Evolutionary conservation across 2,113 vertebrate species (phyloP), one percentile per base, ranked within the genome.

Genomic region (Osmerus eperlanus): DNA sequence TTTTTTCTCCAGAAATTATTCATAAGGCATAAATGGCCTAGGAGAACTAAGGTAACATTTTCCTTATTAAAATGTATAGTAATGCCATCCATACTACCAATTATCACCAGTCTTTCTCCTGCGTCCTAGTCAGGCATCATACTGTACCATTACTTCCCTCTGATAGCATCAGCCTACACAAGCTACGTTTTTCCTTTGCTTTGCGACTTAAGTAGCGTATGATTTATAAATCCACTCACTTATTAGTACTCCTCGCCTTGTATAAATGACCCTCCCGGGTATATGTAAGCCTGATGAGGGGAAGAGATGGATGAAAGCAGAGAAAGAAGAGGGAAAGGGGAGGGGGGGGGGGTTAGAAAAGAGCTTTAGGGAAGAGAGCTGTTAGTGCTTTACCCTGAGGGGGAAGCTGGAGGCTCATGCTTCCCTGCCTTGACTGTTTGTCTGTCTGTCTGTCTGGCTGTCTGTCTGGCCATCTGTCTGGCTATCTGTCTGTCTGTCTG

Each of bases 181-280:
- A 63, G 75, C 59, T 76, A 76, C 82, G 11, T 78, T 84, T 83
- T 83, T 72, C 67, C 54, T 79, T 66, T 80, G 85, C 83, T 86
- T 86, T 84, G 82, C 78, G 78, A 80, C 83, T 85, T 88, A 90
- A 90, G 78, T 78, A 88, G 87, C 70, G 32, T 78, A 77, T 90
- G 87, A 91, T 90, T 92, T 88, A 91, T 91, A 88, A 90, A 89
- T 86, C 78, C 83, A 68, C 78, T 82, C 80, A 75, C 80, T 87
- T 85, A 89, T 89, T 91, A 90, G 89, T 78, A 77, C 80, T 81
- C 76, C 71, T 68, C 78, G 68, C 82, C 72, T 79, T 78, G 86
- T 85, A 81, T 87, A 91, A 90, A 90, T 90, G 89, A 91, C 85
- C 85, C 90, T 90, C 78, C 73, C 63, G 81, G 86, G 86, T 83